These are phyloP conservation scores for Nannoperca obscura DNA, from an alignment of 2,797 vertebrate species.

Conservation along the genomic window DNA sequence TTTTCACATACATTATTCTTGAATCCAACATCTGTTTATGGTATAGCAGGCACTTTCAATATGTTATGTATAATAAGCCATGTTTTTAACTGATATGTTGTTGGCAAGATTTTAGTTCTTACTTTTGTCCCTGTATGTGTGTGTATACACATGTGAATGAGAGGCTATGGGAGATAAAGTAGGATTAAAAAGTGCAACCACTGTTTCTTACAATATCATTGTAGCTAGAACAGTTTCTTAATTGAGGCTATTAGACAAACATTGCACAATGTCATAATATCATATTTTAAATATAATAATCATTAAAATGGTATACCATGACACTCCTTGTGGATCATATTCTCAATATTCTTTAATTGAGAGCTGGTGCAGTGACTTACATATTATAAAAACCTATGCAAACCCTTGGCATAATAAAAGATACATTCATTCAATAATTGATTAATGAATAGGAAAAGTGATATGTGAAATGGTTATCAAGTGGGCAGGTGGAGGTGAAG, in stretches of 20 bases:
- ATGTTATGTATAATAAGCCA: too few species aligned
- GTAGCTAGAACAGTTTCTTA: background rate
- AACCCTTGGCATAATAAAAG: background rate
- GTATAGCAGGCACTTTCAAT: background rate
- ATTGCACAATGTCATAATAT: too few species aligned
- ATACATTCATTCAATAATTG: background rate
- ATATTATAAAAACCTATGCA: too few species aligned
- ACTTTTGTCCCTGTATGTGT: background rate
- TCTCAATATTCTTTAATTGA: background rate
- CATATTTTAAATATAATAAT: too few species aligned
- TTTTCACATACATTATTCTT: background rate
- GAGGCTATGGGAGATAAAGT: background rate
- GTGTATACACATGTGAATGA: too few species aligned
- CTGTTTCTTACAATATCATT: background rate
- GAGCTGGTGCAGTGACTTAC: background rate
- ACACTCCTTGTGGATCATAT: background rate
- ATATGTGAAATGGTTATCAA: background rate
- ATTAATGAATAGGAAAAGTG: background rate
- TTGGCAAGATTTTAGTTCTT: background rate
- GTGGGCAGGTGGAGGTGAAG: background rate
- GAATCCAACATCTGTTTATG: too few species aligned
- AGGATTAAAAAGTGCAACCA: background rate
- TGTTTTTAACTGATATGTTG: background rate
- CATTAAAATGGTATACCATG: background rate
- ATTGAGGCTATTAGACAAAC: too few species aligned